Evolutionary conservation across 2,888 invertebrate species (phyloP), one percentile per base, ranked within the genome.

Genomic region (Choreutis nemorana): DNA sequence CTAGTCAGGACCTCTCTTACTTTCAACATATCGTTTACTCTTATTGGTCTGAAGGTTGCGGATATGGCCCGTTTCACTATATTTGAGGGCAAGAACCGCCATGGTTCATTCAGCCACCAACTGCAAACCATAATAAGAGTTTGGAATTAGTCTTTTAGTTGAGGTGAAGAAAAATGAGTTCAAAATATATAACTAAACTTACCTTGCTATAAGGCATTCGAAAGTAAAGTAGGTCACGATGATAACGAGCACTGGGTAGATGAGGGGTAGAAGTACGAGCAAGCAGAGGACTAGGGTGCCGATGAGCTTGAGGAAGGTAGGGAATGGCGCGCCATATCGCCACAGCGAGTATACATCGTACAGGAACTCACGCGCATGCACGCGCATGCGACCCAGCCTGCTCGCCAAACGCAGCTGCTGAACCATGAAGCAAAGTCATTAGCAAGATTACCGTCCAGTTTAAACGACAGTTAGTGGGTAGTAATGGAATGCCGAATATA

Each of bases 271-370:
- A 11, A 68, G 28, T 14, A 62, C 59, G 4, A 77, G 37, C 21
- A 75, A 48, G 34, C 67, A 67, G 7, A 80, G 54, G n/a, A 72
- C 32, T 21, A 75, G 36, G 4, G 77, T 65, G 35, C 63, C 72
- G 29, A 78, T 61, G 21, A 78, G 56, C 36, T 80, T 80, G 30
- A 79, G 62, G 47, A 80, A 71, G 18, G 79, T 78, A 8, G 79
- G 79, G 48, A 79, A 77, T 1, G 78, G 72, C 7, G 78, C 71
- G 10, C 78, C 75, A 38, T 78, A 70, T 26, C 58, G 63, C 79
- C 79, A 80, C 20, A 80, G 47, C 1, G 68, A 45, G 26, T 46
- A 48, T 4, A 80, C 57, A 40, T 80, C 79, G 20, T 50, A 38
- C 3, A 48, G 49, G 36, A 78, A 79, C 43, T 73, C 70, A 4